These are phyloP conservation scores for Chrysoperla carnea DNA, from an alignment of 1,140 invertebrate species.

Conservation along the genomic window DNA sequence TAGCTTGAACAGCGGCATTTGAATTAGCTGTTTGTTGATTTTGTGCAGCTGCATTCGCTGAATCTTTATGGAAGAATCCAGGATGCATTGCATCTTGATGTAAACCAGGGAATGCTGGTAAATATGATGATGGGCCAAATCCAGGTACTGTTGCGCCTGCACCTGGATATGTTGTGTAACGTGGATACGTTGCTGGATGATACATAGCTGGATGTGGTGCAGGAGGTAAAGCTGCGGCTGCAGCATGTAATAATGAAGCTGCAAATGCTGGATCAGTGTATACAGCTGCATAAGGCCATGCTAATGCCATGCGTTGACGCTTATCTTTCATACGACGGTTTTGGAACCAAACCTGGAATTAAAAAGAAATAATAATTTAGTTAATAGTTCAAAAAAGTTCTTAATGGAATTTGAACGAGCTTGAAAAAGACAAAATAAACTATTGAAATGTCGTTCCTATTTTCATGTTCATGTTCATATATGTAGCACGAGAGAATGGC, in stretches of 20 bases:
- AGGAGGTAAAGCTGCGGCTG: slow-evolving; percentile 38
- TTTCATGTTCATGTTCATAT: no score
- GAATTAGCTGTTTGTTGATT: background rate
- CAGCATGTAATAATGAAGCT: slow-evolving; percentile 77
- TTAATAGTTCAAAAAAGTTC: no score
- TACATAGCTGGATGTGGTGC: slow-evolving; percentile 27
- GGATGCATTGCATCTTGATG: slow-evolving; percentile 7
- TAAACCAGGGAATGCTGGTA: slow-evolving; percentile 10
- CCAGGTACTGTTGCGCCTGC: slow-evolving; percentile 8
- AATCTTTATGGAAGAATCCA: slow-evolving; percentile 7
- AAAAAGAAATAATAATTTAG: slow-evolving; percentile 14
- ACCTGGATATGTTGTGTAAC: slow-evolving; percentile 25
- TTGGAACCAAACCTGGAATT: slow-evolving; percentile 91
- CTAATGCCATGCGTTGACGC: slow-evolving; percentile 76
- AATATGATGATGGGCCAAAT: slow-evolving; percentile 16
- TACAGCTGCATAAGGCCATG: slow-evolving; percentile 86
- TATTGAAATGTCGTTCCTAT: no score
- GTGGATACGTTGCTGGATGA: slow-evolving; percentile 23
- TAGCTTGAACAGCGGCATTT: background rate
- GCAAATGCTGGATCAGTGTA: slow-evolving; percentile 85
- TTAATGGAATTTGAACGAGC: no score
- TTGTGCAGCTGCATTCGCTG: background rate
- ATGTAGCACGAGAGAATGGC: no score
- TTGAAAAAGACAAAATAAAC: no score
- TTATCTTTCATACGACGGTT: slow-evolving; percentile 99